A percentile compares a stretch with the other conserved stretches of the same genome.
Conservation (phyloP, 1,140 invertebrate species). For the Drosophila willistoni region DNA sequence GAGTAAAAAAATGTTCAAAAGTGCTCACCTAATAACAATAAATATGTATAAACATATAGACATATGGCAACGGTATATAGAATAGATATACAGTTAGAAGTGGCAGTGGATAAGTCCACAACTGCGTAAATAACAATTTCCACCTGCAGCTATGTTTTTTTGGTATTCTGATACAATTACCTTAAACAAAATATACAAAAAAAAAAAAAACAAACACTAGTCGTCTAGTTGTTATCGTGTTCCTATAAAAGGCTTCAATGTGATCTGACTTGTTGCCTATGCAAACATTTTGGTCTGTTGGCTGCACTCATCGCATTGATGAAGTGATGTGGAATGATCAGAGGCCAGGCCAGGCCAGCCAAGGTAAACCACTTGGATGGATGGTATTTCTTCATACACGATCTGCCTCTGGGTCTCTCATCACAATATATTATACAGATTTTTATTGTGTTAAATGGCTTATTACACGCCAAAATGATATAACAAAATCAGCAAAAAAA, state of each 20-base stretch:
- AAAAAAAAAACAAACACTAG: background rate
- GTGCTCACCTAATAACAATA: background rate
- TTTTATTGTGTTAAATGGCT: slow-evolving; percentile 15
- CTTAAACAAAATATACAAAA: slow-evolving; percentile 19
- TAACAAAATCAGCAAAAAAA: slow-evolving; percentile 10
- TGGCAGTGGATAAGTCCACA: slow-evolving; percentile 9
- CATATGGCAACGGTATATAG: background rate
- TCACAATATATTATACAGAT: slow-evolving; percentile 18
- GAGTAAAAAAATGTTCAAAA: background rate
- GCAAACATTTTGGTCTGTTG: slow-evolving; percentile 3
- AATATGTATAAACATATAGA: background rate
- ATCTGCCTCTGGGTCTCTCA: slow-evolving; percentile 16
- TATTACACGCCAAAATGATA: slow-evolving; percentile 1
- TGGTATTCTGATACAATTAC: slow-evolving; percentile 29
- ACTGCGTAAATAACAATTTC: slow-evolving; percentile 39
- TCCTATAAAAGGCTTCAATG: slow-evolving; percentile 18
- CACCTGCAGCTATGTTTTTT: slow-evolving; percentile 19
- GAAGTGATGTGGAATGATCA: slow-evolving; percentile 62
- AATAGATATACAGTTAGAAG: background rate
- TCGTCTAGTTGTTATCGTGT: background rate
- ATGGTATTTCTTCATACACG: slow-evolving; percentile 44
- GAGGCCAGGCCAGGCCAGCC: slow-evolving; percentile 21
- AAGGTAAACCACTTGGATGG: slow-evolving; percentile 59
- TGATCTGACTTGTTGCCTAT: slow-evolving; percentile 24
- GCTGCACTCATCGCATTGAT: slow-evolving; percentile 46